These are phyloP conservation scores for Pogonomyrmex barbatus DNA, from an alignment of 1,140 invertebrate genomes.

Conservation along the genomic window DNA sequence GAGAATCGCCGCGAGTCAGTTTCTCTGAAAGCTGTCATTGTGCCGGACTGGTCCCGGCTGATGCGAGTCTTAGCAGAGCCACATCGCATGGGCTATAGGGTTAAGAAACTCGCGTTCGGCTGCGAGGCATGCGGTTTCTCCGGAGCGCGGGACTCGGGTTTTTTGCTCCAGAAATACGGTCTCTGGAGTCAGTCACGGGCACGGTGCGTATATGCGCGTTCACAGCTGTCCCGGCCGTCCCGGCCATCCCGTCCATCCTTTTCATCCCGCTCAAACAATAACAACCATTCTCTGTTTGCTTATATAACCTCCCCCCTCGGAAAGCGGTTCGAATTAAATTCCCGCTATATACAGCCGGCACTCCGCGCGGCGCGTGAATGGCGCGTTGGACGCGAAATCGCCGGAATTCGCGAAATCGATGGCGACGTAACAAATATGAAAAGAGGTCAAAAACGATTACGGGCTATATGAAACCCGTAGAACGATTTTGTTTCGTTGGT, in stretches of 20 bases:
- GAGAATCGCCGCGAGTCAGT: constrained; percentile 56
- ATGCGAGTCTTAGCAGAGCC: constrained; percentile 54
- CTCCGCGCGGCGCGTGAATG: constrained; percentile 41
- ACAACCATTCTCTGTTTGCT: constrained; percentile 78
- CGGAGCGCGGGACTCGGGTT: constrained; percentile 52
- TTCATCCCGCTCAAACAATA: constrained; percentile 76
- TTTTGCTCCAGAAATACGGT: constrained; percentile 76
- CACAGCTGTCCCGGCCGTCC: constrained; percentile 71
- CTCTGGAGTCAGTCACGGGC: constrained; percentile 75
- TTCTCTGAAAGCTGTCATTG: constrained; percentile 76
- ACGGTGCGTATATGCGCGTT: constrained; percentile 70
- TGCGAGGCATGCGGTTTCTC: constrained; percentile 44
- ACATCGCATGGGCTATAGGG: constrained; percentile 1
- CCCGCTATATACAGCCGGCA: constrained; percentile 35
- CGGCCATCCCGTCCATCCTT: constrained; percentile 64
- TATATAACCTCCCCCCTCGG: constrained; percentile 67
- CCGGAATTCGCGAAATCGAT: constrained; percentile 58
- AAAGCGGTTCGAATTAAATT: constrained; percentile 71
- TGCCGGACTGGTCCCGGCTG: constrained; percentile 65
- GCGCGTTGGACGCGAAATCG: constrained; percentile 38
- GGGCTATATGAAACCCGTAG: constrained; percentile 49
- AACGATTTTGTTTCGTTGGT: constrained; percentile 51
- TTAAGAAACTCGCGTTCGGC: constrained; percentile 57
- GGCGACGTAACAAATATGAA: constrained; percentile 60
- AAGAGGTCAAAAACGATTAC: constrained; percentile 62